Conservation (phyloP, 2,888 invertebrate species). For the Sylvicola cinctus region DNA sequence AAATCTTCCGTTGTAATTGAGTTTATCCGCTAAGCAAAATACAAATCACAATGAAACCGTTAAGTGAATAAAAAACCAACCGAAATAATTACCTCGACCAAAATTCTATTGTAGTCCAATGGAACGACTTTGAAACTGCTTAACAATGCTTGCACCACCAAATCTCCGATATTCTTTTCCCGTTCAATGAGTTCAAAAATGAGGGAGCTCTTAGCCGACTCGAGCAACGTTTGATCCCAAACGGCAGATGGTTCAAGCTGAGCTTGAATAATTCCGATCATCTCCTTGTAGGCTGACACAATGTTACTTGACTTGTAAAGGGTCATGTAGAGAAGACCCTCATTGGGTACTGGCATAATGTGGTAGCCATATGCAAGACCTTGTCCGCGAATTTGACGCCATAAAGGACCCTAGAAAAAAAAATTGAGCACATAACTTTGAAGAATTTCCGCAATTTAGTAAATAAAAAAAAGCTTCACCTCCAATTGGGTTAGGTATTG, state of each 20-base stretch:
- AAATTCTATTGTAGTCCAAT: conserved; percentile 33
- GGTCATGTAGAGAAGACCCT: conserved; percentile 49
- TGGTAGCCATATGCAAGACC: conserved; percentile 68
- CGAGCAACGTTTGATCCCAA: conserved; percentile 55
- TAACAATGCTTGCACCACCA: conserved; percentile 49
- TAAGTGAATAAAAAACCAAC: no score
- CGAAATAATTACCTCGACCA: conserved; percentile 7
- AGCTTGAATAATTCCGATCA: conserved; percentile 25
- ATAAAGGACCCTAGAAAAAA: conserved; percentile 85
- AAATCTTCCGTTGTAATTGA: conserved; percentile 41
- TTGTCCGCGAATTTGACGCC: conserved; percentile 67
- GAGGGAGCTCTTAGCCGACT: conserved; percentile 69
- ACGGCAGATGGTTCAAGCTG: conserved; percentile 27
- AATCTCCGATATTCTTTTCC: conserved; percentile 57
- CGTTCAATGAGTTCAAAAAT: conserved; percentile 67
- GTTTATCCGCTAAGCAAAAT: conserved; percentile 32
- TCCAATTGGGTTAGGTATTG: conserved; percentile 48
- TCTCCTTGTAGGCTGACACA: conserved; percentile 57
- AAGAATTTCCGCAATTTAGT: background rate
- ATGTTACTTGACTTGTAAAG: conserved; percentile 61
- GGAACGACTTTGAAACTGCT: conserved; percentile 47
- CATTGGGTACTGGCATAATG: conserved; percentile 37
- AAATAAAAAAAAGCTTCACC: no score
- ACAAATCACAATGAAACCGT: conserved; percentile 2
- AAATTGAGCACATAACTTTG: conserved; percentile 14